Evolutionary conservation across 35 echinoderm and acorn worm species (phyloP).

Genomic region (Apostichopus japonicus): DNA sequence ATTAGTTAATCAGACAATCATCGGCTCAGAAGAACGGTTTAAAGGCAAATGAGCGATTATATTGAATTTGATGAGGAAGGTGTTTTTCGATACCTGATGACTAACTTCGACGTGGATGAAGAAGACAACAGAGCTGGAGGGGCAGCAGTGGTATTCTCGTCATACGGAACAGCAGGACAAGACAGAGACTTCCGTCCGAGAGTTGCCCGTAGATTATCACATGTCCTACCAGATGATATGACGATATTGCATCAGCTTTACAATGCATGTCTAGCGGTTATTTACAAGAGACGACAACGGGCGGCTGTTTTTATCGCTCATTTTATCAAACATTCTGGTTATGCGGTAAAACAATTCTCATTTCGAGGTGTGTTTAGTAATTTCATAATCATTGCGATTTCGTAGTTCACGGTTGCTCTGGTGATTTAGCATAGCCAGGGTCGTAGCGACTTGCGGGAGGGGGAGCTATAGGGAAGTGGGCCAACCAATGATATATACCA

Average conservation of each 20-base stretch:
- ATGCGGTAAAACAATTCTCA: background rate
- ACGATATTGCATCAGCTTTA: background rate
- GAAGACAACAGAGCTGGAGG: slow-evolving; percentile 10
- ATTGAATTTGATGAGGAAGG: slow-evolving; percentile 10
- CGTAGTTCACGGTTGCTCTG: too few species aligned
- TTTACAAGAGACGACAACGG: background rate
- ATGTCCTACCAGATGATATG: background rate
- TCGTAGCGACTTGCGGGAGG: too few species aligned
- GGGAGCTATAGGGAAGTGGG: too few species aligned
- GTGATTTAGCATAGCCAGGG: too few species aligned
- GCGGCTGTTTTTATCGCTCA: slow-evolving; percentile 13
- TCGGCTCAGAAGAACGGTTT: background rate
- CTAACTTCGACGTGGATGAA: slow-evolving; percentile 31
- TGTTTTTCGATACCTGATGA: slow-evolving; percentile 31
- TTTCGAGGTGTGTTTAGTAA: background rate
- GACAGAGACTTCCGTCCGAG: background rate
- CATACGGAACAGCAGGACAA: background rate
- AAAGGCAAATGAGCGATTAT: background rate
- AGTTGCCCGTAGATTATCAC: background rate
- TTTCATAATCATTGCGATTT: background rate
- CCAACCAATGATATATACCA: too few species aligned
- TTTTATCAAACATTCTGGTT: slow-evolving; percentile 16
- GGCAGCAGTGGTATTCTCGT: background rate
- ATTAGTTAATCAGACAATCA: too few species aligned
- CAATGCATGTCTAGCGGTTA: slow-evolving; percentile 1